Evolutionary conservation across 2,797 vertebrate genomes (phyloP), one percentile per base, ranked within the genome.

Genomic region (Clarias fuscus): DNA sequence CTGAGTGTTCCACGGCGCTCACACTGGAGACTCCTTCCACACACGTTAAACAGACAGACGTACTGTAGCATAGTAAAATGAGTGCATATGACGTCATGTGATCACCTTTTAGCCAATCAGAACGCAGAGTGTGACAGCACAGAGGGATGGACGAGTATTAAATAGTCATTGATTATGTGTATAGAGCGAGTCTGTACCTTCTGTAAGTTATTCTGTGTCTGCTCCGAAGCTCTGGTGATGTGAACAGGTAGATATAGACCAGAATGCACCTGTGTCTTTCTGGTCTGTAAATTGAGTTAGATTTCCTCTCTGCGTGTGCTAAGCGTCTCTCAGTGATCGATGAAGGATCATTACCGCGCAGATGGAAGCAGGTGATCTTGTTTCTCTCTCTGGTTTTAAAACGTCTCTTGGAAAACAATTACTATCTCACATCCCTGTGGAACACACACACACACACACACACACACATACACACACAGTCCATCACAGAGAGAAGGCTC

Each of bases 311-410:
- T 33, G 27, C 4, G 18, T 15, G n/a, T 62, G 77, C 40, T 24
- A 43, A 43, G 33, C 40, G 77, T 43, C 11, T 62, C 58, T 80
- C 33, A n/a, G 33, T 80, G 77, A 79, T 7, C 3, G 59, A 79
- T 33, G 53, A 20, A 33, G 71, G 53, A 77, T 77, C 53, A 11
- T 77, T 77, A 58, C 27, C 33, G 56, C 22, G 76, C 76, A 78
- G 53, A 7, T n/a, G 59, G 77, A 80, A 24, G 77, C 77, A 80
- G 77, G 59, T 80, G 59, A 64, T 80, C 33, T 24, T n/a, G 13
- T 11, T 37, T 79, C 14, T 62, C 20, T 37, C 30, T 22, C 27
- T 6, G 0, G 20, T 2, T 37, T 62, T 62, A 5, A 79, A 37
- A 61, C 76, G 30, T 79, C 76, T 62, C 58, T 37, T 6, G 10